These are phyloP conservation scores for Paracyclopina nana DNA, from an alignment of 1,140 invertebrate genomes.

Conservation along the genomic window DNA sequence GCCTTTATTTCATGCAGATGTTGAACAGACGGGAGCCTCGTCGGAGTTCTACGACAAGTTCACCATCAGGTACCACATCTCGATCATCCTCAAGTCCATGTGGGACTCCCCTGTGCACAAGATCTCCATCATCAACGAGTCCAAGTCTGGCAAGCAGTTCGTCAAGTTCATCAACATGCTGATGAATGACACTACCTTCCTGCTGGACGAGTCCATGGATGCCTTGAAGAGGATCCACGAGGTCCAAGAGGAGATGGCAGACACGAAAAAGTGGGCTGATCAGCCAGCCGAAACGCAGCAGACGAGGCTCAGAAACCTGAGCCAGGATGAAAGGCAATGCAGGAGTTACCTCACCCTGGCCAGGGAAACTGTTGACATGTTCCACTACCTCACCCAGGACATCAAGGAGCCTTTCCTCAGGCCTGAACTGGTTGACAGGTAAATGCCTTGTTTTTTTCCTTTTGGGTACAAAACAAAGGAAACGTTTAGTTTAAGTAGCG, in stretches of 20 bases:
- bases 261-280: conserved; percentile 41
- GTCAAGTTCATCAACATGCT: conserved; percentile 97
- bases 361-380: conserved; percentile 91
- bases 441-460: too few relatives aligned
- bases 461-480: too few relatives aligned
- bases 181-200: conserved; percentile 96
- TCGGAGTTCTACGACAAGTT: conserved; percentile 99
- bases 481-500: too few relatives aligned
- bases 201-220: conserved; percentile 86
- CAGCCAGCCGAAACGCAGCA: conserved; percentile 50
- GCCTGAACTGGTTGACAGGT: conserved; percentile 75
- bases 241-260: conserved; percentile 65
- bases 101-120: conserved; percentile 32
- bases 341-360: conserved; percentile 80
- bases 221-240: conserved; percentile 85
- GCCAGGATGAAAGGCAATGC: conserved; percentile 79
- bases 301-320: conserved; percentile 49
- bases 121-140: conserved; percentile 31
- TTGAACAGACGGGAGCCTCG: conserved; percentile 88
- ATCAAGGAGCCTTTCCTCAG: conserved; percentile 60
- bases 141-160: conserved; percentile 65
- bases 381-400: conserved; percentile 65
- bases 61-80: conserved; percentile 91
- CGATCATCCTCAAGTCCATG: conserved; percentile 65
- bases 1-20: conserved; percentile 37